A percentile compares a stretch with the other conserved stretches of the same genome.
Conservation (phyloP, 2,797 vertebrate species). For the Toxotes lorentzi region DNA sequence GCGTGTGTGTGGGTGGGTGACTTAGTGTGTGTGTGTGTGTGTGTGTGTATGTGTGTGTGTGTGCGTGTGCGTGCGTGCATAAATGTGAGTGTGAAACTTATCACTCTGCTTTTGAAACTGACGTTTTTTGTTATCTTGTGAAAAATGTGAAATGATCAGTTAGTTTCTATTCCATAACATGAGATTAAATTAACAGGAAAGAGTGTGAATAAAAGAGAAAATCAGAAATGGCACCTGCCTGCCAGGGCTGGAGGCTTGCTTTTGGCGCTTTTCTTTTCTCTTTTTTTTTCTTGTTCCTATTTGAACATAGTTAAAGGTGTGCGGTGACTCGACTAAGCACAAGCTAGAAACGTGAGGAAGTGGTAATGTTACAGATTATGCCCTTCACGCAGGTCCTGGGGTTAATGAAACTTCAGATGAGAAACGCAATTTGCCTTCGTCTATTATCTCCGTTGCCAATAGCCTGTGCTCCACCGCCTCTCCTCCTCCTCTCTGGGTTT, state of each 20-base stretch:
- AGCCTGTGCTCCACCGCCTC: conserved; percentile 69
- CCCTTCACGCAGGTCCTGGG: conserved; percentile 82
- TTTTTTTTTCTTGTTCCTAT: conserved; percentile 13
- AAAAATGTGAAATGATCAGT: conserved; percentile 48
- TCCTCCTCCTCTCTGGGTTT: conserved; percentile 69
- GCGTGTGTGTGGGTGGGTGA: background rate
- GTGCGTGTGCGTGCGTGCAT: conserved; percentile 1
- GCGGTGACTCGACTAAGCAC: conserved; percentile 65
- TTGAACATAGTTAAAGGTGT: conserved; percentile 75
- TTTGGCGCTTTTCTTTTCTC: conserved; percentile 28
- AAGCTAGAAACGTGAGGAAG: conserved; percentile 82
- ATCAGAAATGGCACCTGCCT: conserved; percentile 48
- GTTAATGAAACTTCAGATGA: conserved; percentile 91
- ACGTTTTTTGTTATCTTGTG: conserved; percentile 39
- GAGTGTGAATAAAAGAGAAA: conserved; percentile 45
- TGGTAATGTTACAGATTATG: conserved; percentile 89
- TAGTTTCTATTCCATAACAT: conserved; percentile 25
- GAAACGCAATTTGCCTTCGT: conserved; percentile 87
- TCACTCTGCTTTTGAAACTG: conserved; percentile 28
- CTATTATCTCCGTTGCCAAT: conserved; percentile 86
- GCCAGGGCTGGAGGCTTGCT: conserved; percentile 45
- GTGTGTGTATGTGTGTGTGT: background rate
- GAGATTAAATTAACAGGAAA: conserved; percentile 51
- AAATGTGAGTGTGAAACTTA: conserved; percentile 34
- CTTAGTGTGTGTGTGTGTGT: background rate